These are phyloP conservation scores for Arrhopalites spinosus DNA, from an alignment of 2,888 invertebrate species.

Conservation along the genomic window DNA sequence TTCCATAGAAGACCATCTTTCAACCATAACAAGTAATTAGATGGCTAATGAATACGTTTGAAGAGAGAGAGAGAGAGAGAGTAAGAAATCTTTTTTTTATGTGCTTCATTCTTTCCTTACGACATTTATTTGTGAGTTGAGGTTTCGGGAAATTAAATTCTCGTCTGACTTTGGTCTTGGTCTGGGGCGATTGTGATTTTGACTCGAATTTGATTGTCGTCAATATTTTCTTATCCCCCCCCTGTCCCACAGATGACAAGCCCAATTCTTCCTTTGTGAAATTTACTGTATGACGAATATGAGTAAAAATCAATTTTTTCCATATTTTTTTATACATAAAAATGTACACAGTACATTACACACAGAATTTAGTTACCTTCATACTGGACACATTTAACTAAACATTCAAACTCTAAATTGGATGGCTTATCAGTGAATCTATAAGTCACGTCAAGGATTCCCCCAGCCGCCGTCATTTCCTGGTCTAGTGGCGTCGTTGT, in stretches of 20 bases:
- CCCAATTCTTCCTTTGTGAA: no score
- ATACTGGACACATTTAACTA: constrained; percentile 52
- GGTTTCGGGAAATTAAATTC: constrained; percentile 42
- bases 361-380: constrained; percentile 39
- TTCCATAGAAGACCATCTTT: neutral
- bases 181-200: neutral
- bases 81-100: neutral
- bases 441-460: constrained; percentile 50
- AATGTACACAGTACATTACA: neutral
- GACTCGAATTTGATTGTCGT: neutral
- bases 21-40: no score
- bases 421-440: constrained; percentile 35
- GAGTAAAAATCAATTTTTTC: neutral
- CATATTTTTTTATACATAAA: neutral
- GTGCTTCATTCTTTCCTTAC: constrained; percentile 31
- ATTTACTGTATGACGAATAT: neutral
- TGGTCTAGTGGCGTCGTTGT: constrained; percentile 18
- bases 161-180: neutral
- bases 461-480: constrained; percentile 42
- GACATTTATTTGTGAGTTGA: constrained; percentile 37
- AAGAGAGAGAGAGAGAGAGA: no score
- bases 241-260: neutral
- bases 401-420: constrained; percentile 47
- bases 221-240: neutral
- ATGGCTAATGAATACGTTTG: no score